Percentiles rank a stretch among this genome's conserved stretches.
phyloP scores from a whole-genome alignment of 2,797 vertebrate species.

The Cercopithecus neglectus region DNA sequence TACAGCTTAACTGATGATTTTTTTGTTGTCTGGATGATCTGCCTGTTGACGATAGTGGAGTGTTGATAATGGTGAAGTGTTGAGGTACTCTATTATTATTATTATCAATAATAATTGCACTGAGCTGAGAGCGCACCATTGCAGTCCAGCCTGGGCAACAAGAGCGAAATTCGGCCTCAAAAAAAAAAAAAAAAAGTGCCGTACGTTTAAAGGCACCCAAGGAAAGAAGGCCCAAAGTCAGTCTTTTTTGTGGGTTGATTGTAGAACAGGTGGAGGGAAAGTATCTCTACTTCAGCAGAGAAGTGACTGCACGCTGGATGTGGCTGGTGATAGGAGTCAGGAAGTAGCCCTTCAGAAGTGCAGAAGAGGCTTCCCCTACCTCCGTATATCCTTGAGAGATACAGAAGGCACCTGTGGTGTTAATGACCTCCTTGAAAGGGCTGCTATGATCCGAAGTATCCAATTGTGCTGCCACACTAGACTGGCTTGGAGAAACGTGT shows the following conservation, averaged over 20 bases:
- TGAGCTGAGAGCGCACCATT: too few species aligned
- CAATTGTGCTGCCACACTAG: neutral
- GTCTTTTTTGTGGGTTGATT: slow-evolving; percentile 67
- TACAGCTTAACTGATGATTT: too few species aligned
- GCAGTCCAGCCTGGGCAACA: too few species aligned
- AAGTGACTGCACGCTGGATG: neutral
- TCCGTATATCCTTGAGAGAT: neutral
- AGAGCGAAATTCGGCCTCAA: too few species aligned
- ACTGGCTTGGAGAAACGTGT: neutral
- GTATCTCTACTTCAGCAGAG: slow-evolving; percentile 36
- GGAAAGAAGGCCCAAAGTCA: neutral
- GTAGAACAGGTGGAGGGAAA: slow-evolving; percentile 68
- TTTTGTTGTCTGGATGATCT: too few species aligned
- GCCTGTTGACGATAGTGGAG: too few species aligned
- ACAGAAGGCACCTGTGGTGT: neutral
- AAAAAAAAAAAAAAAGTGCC: neutral
- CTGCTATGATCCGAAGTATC: neutral
- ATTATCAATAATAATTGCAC: too few species aligned
- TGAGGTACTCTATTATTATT: too few species aligned
- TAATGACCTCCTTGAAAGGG: neutral
- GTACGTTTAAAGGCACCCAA: slow-evolving; percentile 62
- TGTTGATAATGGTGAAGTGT: too few species aligned
- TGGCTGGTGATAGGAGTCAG: slow-evolving; percentile 50
- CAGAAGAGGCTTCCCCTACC: neutral
- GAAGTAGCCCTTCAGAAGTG: neutral